phyloP scores from a whole-genome alignment of 1,140 invertebrate genomes.

The Pseudomyrmex gracilis region DNA sequence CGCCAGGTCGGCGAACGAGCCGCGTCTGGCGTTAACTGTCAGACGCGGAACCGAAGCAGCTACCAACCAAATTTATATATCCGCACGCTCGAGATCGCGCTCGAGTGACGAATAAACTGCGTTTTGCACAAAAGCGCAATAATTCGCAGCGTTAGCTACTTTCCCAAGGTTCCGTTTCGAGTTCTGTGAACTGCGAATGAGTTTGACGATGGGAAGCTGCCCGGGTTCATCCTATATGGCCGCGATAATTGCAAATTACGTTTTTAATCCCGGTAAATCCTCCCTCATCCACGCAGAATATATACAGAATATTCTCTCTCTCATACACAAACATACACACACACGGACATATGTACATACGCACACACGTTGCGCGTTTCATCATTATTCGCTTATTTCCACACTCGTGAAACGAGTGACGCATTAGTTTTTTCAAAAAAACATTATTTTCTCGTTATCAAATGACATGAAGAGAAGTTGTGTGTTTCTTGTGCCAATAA shows the following conservation, averaged over 20 bases:
- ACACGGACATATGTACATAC: too few relatives aligned
- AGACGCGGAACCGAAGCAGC: slow-evolving; percentile 36
- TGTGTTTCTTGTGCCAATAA: too few relatives aligned
- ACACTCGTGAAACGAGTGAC: slow-evolving; percentile 24
- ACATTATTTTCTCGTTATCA: too few relatives aligned
- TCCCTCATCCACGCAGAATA: neutral
- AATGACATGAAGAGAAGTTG: too few relatives aligned
- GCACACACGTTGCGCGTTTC: neutral
- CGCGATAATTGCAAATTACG: slow-evolving; percentile 54
- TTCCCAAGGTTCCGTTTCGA: slow-evolving; percentile 26
- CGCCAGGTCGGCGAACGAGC: slow-evolving; percentile 63
- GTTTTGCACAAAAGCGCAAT: slow-evolving; percentile 37
- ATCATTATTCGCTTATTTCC: slow-evolving; percentile 7
- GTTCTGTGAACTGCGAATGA: slow-evolving; percentile 7
- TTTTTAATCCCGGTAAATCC: slow-evolving; percentile 41
- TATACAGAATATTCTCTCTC: neutral
- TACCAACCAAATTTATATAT: slow-evolving; percentile 46
- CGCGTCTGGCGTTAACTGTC: slow-evolving; percentile 11
- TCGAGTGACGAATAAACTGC: slow-evolving; percentile 35
- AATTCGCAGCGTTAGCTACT: slow-evolving; percentile 43
- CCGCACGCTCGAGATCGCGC: slow-evolving; percentile 1
- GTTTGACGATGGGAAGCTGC: neutral
- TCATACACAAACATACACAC: too few relatives aligned
- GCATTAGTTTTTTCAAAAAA: too few relatives aligned
- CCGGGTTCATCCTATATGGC: slow-evolving; percentile 7